Percentiles rank a stretch among this genome's conserved stretches.
These are phyloP conservation scores for Plecturocebus donacophilus DNA, from an alignment of 2,113 vertebrate species.

Conservation along the genomic window DNA sequence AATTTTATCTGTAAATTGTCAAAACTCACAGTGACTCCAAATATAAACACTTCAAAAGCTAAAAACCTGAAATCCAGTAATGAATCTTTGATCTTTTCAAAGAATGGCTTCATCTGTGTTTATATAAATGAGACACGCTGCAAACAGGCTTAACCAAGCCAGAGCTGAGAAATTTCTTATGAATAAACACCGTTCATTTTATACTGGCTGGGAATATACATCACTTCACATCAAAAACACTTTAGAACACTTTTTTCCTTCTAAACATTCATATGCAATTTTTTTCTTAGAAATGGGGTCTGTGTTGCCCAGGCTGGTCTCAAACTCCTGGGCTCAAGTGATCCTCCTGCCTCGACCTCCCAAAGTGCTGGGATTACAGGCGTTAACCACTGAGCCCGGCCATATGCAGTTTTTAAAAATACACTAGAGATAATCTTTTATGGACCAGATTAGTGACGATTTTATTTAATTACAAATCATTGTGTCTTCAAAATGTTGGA, in stretches of 20 bases:
- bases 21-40: neutral
- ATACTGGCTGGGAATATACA: neutral
- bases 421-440: neutral
- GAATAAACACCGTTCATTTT: neutral
- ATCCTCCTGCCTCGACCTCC: no score
- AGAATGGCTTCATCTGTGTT: slow-evolving; percentile 44
- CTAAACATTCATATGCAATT: neutral
- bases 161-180: neutral
- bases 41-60: neutral
- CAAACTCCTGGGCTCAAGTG: no score
- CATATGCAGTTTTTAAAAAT: neutral
- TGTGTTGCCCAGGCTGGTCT: no score
- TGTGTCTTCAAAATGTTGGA: neutral
- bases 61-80: neutral
- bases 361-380: no score
- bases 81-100: slow-evolving; percentile 44
- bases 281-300: neutral
- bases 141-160: neutral
- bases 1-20: neutral
- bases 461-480: neutral
- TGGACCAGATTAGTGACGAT: neutral
- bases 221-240: neutral
- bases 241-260: neutral
- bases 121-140: neutral
- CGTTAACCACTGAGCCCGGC: no score